Evolutionary conservation across 2,888 invertebrate species (phyloP).

Genomic region (Gortyna flavago): DNA sequence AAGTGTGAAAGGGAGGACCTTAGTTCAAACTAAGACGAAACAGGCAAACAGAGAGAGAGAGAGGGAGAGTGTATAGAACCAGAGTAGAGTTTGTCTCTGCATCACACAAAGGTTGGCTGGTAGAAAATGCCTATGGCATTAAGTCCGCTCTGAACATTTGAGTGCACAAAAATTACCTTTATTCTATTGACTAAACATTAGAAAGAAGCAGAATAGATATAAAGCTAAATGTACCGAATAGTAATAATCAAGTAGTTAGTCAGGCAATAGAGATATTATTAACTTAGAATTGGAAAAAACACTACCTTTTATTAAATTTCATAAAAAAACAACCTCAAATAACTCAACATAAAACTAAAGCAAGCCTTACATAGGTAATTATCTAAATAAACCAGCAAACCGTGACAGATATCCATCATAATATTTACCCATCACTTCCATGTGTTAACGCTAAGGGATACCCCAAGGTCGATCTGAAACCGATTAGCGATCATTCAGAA

Average conservation of each 20-base stretch:
- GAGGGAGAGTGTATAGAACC: not conserved
- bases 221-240: not conserved
- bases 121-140: not conserved
- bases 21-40: not conserved
- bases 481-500: constrained; percentile 46
- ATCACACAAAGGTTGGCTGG: not conserved
- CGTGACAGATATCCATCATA: constrained; percentile 50
- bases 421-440: constrained; percentile 50
- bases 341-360: not conserved
- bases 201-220: not conserved
- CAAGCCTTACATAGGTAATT: not conserved
- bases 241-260: not conserved
- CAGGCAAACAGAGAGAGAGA: no score
- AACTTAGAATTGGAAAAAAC: not conserved
- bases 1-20: not conserved
- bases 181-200: not conserved
- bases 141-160: not conserved
- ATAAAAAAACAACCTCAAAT: not conserved
- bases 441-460: constrained; percentile 36
- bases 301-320: not conserved
- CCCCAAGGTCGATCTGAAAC: constrained; percentile 44
- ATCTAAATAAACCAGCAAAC: constrained; percentile 34
- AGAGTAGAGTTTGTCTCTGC: not conserved
- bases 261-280: not conserved
- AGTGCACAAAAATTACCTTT: not conserved